Percentiles rank a stretch among this genome's conserved stretches.
These are phyloP conservation scores for Cheilinus undulatus DNA, from an alignment of 2,113 vertebrate species.

Conservation along the genomic window DNA sequence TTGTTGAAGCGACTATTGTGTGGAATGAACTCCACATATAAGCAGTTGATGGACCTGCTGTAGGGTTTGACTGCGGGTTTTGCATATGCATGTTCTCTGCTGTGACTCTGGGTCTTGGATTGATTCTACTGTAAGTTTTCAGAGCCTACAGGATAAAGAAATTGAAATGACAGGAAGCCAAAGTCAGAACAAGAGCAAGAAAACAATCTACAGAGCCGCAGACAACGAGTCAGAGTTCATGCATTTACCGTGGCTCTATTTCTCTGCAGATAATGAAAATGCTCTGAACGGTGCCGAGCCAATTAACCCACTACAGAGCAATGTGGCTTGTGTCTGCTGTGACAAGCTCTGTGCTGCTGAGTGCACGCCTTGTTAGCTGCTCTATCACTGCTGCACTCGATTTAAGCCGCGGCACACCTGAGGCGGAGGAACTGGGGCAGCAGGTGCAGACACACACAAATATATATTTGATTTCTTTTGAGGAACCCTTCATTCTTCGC, in stretches of 20 bases:
- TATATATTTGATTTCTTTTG: neutral
- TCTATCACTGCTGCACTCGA: neutral
- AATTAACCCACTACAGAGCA: conserved; percentile 38
- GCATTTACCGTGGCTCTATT: conserved; percentile 10
- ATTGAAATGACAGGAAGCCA: neutral
- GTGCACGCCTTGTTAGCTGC: conserved; percentile 26
- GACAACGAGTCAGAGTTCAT: conserved; percentile 4
- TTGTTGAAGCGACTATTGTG: too few species aligned
- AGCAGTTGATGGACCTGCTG: neutral
- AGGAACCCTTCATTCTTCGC: neutral
- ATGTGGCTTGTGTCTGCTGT: conserved; percentile 22
- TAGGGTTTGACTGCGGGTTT: neutral
- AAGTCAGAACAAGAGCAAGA: too few species aligned
- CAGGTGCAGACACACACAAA: conserved; percentile 26
- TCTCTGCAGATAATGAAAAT: conserved; percentile 43
- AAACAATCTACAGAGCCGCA: neutral
- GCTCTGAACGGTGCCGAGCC: conserved; percentile 32
- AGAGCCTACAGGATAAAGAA: neutral
- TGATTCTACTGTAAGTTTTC: neutral
- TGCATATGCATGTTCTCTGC: neutral
- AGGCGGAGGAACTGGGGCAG: conserved; percentile 27
- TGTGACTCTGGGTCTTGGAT: neutral
- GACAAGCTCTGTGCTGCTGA: conserved; percentile 18
- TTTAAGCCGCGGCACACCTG: conserved; percentile 42
- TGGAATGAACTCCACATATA: neutral